Evolutionary conservation across 2,888 invertebrate genomes (phyloP).

Genomic region (Melieria picta): DNA sequence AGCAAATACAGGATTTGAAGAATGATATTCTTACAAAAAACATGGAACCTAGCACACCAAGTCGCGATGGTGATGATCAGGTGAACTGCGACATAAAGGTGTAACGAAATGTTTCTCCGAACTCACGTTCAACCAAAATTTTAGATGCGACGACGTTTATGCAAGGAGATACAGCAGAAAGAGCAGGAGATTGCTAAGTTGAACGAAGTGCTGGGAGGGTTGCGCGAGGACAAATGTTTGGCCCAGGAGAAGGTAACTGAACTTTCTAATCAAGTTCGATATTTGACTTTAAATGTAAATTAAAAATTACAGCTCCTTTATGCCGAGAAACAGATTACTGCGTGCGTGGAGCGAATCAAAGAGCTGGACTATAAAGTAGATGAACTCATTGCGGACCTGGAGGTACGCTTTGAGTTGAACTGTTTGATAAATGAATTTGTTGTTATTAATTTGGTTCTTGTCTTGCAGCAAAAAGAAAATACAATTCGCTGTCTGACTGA

Average conservation of each 20-base stretch:
- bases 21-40: constrained; percentile 47
- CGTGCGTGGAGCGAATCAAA: constrained; percentile 49
- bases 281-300: not conserved
- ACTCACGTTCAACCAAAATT: constrained; percentile 17
- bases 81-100: constrained; percentile 31
- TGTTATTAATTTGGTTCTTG: not conserved
- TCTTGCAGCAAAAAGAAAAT: constrained; percentile 45
- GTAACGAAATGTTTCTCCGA: not conserved
- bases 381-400: constrained; percentile 43
- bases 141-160: constrained; percentile 57
- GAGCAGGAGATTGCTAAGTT: constrained; percentile 51
- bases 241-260: constrained; percentile 51
- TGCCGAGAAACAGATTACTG: constrained; percentile 48
- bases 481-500: constrained; percentile 51
- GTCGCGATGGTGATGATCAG: constrained; percentile 43
- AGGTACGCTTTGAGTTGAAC: constrained; percentile 43
- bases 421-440: not conserved
- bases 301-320: constrained; percentile 45
- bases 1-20: constrained; percentile 51
- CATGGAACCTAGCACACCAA: constrained; percentile 44
- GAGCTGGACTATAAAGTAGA: constrained; percentile 52
- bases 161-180: constrained; percentile 54
- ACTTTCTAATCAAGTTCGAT: not conserved
- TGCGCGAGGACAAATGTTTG: constrained; percentile 49
- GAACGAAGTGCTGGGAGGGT: constrained; percentile 48